Conservation (phyloP, 2,888 invertebrate species). For the Rhyacophila evoluta region DNA sequence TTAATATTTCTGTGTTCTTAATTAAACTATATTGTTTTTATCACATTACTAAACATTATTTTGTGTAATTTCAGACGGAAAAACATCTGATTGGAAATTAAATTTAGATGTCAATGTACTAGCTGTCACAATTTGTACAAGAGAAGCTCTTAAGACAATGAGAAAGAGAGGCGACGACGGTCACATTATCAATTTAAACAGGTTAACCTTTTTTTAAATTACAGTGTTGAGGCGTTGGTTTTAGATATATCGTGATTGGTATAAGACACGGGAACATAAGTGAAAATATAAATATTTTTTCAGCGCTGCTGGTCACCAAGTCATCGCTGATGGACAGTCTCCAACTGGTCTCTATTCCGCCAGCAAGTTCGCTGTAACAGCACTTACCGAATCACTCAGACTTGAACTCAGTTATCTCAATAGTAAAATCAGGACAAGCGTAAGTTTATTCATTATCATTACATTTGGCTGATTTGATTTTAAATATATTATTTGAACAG, state of each 20-base stretch:
- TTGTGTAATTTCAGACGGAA: neutral
- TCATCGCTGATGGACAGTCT: constrained; percentile 57
- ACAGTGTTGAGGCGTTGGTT: no score
- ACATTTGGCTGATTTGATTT: no score
- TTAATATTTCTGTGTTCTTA: no score
- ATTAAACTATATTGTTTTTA: no score
- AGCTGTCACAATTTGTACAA: constrained; percentile 69
- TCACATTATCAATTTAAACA: constrained; percentile 46
- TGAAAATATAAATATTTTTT: no score
- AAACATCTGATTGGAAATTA: constrained; percentile 30
- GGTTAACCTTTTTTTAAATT: no score
- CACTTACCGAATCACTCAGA: constrained; percentile 66
- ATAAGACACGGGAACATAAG: no score
- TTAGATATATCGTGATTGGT: no score
- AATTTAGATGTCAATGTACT: constrained; percentile 69
- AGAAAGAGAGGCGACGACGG: constrained; percentile 47
- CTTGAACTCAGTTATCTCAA: constrained; percentile 65
- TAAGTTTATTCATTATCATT: constrained; percentile 56
- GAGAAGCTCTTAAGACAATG: constrained; percentile 68
- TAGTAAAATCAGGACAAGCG: constrained; percentile 65
- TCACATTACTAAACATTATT: no score
- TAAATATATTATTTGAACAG: no score
- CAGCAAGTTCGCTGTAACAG: constrained; percentile 70
- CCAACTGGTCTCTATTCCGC: constrained; percentile 66
- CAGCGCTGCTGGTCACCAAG: constrained; percentile 64